Conservation (phyloP, 2,888 invertebrate species). For the Oscheius onirici region DNA sequence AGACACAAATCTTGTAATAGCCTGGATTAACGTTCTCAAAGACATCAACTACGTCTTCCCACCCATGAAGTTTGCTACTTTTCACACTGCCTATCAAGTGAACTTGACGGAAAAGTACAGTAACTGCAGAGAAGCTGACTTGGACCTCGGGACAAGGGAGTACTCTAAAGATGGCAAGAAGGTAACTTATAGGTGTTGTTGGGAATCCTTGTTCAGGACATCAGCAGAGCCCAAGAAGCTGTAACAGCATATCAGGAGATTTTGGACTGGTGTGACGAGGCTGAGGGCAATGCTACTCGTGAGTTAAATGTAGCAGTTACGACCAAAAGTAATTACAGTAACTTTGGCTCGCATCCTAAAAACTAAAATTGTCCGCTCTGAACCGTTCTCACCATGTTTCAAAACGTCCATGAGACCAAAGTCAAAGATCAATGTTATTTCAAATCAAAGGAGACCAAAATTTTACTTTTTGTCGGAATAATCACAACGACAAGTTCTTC, state of each 20-base stretch:
- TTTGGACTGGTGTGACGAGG: not conserved
- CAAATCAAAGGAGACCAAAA: no score
- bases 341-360: not conserved
- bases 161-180: not conserved
- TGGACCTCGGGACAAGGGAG: not conserved
- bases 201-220: no score
- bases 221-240: not conserved
- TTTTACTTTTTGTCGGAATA: no score
- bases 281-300: no score
- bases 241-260: not conserved
- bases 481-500: no score
- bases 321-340: no score
- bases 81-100: not conserved
- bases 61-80: not conserved
- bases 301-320: no score
- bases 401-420: no score
- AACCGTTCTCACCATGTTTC: no score
- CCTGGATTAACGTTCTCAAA: slow-evolving; percentile 34
- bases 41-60: slow-evolving; percentile 8
- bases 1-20: slow-evolving; percentile 30
- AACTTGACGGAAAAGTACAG: not conserved
- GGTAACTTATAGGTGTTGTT: not conserved
- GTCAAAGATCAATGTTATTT: no score
- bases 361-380: not conserved
- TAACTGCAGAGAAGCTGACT: slow-evolving; percentile 4